Conservation (phyloP, 2,797 vertebrate species). For the Pelodytes ibericus region DNA sequence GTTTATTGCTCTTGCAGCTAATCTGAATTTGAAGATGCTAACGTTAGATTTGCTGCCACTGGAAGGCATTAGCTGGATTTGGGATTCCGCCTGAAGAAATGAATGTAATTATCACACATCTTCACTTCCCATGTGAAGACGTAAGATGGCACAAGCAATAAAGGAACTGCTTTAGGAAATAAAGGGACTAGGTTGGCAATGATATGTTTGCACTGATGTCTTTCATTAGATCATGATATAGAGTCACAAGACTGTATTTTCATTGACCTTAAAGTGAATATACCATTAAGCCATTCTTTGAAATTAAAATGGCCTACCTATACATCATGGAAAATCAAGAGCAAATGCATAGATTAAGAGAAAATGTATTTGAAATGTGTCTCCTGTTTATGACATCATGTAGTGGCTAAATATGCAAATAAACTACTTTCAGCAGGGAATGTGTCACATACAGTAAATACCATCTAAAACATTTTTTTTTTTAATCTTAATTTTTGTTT, state of each 20-base stretch:
- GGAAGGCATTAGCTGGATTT: conserved; percentile 41
- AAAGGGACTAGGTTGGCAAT: not conserved
- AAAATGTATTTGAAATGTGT: too few species aligned
- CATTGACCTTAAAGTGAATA: too few species aligned
- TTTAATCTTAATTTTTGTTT: too few species aligned
- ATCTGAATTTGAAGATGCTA: conserved; percentile 40
- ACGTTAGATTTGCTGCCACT: conserved; percentile 32
- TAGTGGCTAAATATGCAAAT: too few species aligned
- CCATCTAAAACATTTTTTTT: too few species aligned
- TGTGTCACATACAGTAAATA: too few species aligned
- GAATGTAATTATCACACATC: conserved; percentile 44
- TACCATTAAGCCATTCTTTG: too few species aligned
- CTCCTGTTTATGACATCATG: too few species aligned
- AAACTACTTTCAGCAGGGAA: too few species aligned
- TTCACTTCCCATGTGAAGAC: conserved; percentile 16
- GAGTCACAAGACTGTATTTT: not conserved
- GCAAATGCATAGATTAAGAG: too few species aligned
- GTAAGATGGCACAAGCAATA: conserved; percentile 28
- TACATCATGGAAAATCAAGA: too few species aligned
- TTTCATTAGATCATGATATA: conserved; percentile 9
- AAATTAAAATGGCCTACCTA: too few species aligned
- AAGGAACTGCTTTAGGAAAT: conserved; percentile 12
- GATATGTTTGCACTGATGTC: conserved; percentile 16
- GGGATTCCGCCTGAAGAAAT: conserved; percentile 35
- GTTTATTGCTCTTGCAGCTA: conserved; percentile 43